Evolutionary conservation across 2,888 invertebrate species (phyloP).

Genomic region (Corbicula japonica): DNA sequence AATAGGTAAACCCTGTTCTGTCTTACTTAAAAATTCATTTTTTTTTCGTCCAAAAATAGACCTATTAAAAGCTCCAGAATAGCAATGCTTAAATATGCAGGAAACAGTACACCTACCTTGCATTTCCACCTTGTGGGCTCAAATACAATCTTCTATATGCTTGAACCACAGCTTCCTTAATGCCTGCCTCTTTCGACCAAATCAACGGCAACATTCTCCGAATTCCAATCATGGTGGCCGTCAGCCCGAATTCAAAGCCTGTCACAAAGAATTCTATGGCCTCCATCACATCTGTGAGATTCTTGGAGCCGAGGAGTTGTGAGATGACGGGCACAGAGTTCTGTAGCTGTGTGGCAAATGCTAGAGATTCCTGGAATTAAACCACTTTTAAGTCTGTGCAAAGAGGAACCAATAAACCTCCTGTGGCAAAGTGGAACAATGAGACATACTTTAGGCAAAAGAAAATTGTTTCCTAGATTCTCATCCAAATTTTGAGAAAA

Average conservation of each 20-base stretch:
- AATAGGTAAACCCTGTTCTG: too few relatives aligned
- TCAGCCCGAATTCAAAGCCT: constrained; percentile 88
- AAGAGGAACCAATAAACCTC: too few relatives aligned
- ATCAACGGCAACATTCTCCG: constrained; percentile 92
- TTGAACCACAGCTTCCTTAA: constrained; percentile 91
- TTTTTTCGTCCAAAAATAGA: too few relatives aligned
- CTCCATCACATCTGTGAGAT: constrained; percentile 93
- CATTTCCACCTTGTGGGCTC: constrained; percentile 72
- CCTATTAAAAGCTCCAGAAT: too few relatives aligned
- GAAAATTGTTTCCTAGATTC: too few relatives aligned
- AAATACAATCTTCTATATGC: constrained; percentile 92
- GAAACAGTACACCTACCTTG: constrained; percentile 75
- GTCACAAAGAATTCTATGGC: constrained; percentile 95
- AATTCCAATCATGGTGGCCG: constrained; percentile 89
- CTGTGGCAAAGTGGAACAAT: too few relatives aligned
- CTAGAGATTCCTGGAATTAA: constrained; percentile 87
- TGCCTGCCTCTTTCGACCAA: constrained; percentile 92
- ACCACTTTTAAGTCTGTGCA: too few relatives aligned
- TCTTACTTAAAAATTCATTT: too few relatives aligned
- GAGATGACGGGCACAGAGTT: constrained; percentile 90
- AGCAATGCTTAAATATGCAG: too few relatives aligned
- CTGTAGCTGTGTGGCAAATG: constrained; percentile 88
- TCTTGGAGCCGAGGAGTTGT: constrained; percentile 89
- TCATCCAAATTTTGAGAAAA: too few relatives aligned
- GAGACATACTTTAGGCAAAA: too few relatives aligned